Percentiles rank a stretch among this genome's conserved stretches.
phyloP scores from a whole-genome alignment of 2,888 invertebrate species.

The Volucella inflata region DNA sequence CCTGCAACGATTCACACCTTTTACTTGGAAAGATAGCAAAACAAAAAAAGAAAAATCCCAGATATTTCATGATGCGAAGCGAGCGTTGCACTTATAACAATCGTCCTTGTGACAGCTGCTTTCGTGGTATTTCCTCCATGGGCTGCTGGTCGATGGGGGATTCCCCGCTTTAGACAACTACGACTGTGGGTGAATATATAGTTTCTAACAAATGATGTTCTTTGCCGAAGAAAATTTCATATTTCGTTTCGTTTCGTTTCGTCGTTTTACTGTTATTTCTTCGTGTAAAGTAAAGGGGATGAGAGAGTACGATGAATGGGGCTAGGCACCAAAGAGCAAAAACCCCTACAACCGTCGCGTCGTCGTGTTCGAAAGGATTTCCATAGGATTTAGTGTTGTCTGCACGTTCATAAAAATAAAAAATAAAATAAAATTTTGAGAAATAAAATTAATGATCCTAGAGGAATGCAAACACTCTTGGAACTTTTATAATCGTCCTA shows the following conservation, averaged over 20 bases:
- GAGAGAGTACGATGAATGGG: too few species aligned
- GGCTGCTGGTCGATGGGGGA: too few species aligned
- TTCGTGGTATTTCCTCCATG: background rate
- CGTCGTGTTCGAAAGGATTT: slow-evolving; percentile 56
- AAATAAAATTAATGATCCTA: slow-evolving; percentile 57
- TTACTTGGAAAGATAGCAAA: slow-evolving; percentile 1
- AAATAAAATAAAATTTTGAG: background rate
- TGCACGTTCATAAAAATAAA: slow-evolving; percentile 19
- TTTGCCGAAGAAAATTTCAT: slow-evolving; percentile 22
- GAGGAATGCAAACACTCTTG: slow-evolving; percentile 54
- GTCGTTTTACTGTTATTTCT: slow-evolving; percentile 16
- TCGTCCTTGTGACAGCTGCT: slow-evolving; percentile 61
- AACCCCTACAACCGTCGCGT: slow-evolving; percentile 37
- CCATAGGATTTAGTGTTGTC: slow-evolving; percentile 48
- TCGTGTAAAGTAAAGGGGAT: too few species aligned
- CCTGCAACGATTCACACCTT: slow-evolving; percentile 31
- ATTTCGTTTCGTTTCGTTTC: slow-evolving; percentile 33
- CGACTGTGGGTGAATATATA: slow-evolving; percentile 48
- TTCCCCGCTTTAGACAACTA: background rate
- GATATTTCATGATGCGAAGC: background rate
- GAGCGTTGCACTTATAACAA: slow-evolving; percentile 39
- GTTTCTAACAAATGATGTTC: slow-evolving; percentile 37
- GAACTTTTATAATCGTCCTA: slow-evolving; percentile 48
- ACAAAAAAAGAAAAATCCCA: slow-evolving; percentile 17
- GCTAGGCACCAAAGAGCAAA: slow-evolving; percentile 11